These are phyloP conservation scores for Siphlonurus alternatus DNA, from an alignment of 2,888 invertebrate species.

Conservation along the genomic window DNA sequence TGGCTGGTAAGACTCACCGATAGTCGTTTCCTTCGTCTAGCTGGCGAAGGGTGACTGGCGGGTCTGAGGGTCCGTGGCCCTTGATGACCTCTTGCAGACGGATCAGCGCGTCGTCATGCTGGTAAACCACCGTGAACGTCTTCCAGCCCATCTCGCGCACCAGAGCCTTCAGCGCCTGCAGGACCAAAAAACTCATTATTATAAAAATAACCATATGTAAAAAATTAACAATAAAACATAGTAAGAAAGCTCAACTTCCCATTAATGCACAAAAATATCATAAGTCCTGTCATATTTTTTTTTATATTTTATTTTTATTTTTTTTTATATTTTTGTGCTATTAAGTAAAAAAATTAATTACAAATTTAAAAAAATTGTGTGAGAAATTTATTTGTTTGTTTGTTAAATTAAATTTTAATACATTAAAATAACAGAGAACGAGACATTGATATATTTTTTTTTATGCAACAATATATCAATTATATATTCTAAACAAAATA, in stretches of 20 bases:
- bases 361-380: not conserved
- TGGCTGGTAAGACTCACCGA: too few species aligned
- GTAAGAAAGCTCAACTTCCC: not conserved
- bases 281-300: too few species aligned
- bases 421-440: not conserved
- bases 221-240: too few species aligned
- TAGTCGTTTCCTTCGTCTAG: slow-evolving; percentile 39
- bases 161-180: slow-evolving; percentile 45
- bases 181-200: slow-evolving; percentile 5
- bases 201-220: too few species aligned
- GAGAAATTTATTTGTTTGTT: not conserved
- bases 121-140: slow-evolving; percentile 76
- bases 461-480: too few species aligned
- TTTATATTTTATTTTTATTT: not conserved
- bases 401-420: not conserved
- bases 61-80: slow-evolving; percentile 37
- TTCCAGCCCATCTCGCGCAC: slow-evolving; percentile 62
- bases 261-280: not conserved
- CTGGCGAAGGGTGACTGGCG: slow-evolving; percentile 38
- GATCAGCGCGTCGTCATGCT: slow-evolving; percentile 53
- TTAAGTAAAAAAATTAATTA: not conserved
- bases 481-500: too few species aligned
- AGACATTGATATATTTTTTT: too few species aligned
- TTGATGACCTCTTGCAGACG: slow-evolving; percentile 54
- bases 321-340: not conserved